Conservation (phyloP, 2,888 invertebrate species). For the Mamestra brassicae region DNA sequence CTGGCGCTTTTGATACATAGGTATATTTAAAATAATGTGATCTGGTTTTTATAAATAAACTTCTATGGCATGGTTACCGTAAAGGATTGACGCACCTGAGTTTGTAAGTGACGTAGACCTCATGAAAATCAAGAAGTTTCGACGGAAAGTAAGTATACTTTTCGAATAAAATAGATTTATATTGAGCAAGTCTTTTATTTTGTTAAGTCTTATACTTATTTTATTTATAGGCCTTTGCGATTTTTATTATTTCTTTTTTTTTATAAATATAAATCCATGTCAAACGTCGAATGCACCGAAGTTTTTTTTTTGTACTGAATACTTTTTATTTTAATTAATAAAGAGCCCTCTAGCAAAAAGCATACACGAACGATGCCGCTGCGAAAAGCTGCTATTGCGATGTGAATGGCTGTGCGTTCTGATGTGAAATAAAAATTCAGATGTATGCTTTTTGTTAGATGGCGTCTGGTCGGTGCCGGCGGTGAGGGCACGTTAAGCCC, state of each 20-base stretch:
- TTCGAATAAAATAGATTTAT: background rate
- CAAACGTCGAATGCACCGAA: slow-evolving; percentile 1
- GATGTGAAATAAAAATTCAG: slow-evolving; percentile 74
- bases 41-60: slow-evolving; percentile 1
- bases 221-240: slow-evolving; percentile 42
- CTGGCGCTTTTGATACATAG: background rate
- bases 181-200: background rate
- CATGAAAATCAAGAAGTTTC: slow-evolving; percentile 2
- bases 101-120: slow-evolving; percentile 5
- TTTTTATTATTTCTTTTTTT: slow-evolving; percentile 20
- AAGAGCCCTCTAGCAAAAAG: slow-evolving; percentile 76
- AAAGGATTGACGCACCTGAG: background rate
- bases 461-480: slow-evolving; percentile 68
- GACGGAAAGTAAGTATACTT: background rate
- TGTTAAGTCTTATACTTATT: background rate
- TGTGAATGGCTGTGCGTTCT: slow-evolving; percentile 83
- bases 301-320: background rate
- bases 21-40: background rate
- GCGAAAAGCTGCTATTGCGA: slow-evolving; percentile 84
- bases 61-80: background rate
- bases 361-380: slow-evolving; percentile 77
- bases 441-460: slow-evolving; percentile 86
- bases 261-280: background rate
- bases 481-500: slow-evolving; percentile 46
- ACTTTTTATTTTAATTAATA: slow-evolving; percentile 15